These are phyloP conservation scores for Aplodontia rufa DNA, from an alignment of 2,113 vertebrate genomes.

Conservation along the genomic window DNA sequence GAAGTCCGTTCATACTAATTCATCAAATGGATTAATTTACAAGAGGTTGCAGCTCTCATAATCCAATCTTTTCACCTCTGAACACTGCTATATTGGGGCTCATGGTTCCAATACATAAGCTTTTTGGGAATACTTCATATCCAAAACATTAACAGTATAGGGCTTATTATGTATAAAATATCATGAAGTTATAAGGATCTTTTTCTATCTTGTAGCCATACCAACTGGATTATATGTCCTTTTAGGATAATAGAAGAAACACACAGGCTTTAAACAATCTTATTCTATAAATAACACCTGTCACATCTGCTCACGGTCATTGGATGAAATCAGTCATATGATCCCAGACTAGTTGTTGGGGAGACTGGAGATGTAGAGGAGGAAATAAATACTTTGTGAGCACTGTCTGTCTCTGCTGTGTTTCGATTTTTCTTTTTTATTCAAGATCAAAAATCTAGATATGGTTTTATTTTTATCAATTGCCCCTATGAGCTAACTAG, in stretches of 20 bases:
- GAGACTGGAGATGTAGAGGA: background rate
- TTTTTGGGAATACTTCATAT: too few relatives aligned
- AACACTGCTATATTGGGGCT: too few relatives aligned
- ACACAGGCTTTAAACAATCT: background rate
- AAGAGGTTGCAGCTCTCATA: too few relatives aligned
- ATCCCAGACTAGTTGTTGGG: background rate
- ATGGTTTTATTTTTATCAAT: background rate
- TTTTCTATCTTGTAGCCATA: background rate
- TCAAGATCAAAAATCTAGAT: background rate
- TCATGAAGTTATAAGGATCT: background rate
- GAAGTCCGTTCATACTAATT: too few relatives aligned
- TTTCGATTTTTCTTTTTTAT: background rate
- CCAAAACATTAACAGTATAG: too few relatives aligned
- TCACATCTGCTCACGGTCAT: background rate
- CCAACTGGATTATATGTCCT: background rate
- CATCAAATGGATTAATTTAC: too few relatives aligned
- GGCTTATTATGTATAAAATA: background rate
- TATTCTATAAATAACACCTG: background rate
- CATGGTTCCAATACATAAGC: too few relatives aligned
- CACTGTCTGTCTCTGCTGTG: background rate
- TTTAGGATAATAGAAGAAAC: background rate
- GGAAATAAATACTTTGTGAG: background rate
- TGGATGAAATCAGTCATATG: background rate
- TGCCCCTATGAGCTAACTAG: background rate
- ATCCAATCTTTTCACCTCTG: too few relatives aligned